Evolutionary conservation across 2,797 vertebrate genomes (phyloP), one percentile per base, ranked within the genome.

Genomic region (Todus mexicanus): DNA sequence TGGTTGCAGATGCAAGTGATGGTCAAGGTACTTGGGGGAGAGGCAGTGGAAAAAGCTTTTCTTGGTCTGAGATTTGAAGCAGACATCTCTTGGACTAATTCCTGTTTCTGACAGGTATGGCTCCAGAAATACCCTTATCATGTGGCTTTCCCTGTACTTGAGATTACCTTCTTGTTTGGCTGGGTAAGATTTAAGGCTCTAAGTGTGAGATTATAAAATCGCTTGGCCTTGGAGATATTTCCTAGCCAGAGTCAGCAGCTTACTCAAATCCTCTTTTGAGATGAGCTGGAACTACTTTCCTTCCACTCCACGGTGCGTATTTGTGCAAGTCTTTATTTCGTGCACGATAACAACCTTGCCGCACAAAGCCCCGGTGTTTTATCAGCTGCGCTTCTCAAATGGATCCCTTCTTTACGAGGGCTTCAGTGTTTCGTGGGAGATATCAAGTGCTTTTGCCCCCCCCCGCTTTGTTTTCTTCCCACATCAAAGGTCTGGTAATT

Each of bases 231-330:
- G 65, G 79, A 45, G 82, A 27, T 74, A 17, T 56, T 57, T 92
- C 48, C 68, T 20, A 73, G 29, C 29, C 10, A 5, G 64, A 82
- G 27, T 22, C 78, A 14, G 56, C 43, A 78, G 61, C 81, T 93
- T 84, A 64, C 83, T 17, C 65, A 53, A 90, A 93, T 95, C 93
- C 88, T 73, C 81, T 87, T 60, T 63, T 0, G 26, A 79, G 87
- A 84, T 88, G 84, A 57, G 66, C 82, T 64, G 33, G 22, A 89
- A 43, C 81, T 40, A 10, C 82, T 78, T n/a, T 57, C 54, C 64
- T 64, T 53, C 54, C 47, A 22, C 70, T 78, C 76, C 69, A 35
- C 1, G 1, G 21, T 18, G 71, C 42, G 20, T 73, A 11, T 73
- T 72, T 21, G 27, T 27, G 43, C 0, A 3, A 60, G 5, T 21